Evolutionary conservation across 2,888 invertebrate genomes (phyloP).

Genomic region (Lordiphosa fenestrarum): DNA sequence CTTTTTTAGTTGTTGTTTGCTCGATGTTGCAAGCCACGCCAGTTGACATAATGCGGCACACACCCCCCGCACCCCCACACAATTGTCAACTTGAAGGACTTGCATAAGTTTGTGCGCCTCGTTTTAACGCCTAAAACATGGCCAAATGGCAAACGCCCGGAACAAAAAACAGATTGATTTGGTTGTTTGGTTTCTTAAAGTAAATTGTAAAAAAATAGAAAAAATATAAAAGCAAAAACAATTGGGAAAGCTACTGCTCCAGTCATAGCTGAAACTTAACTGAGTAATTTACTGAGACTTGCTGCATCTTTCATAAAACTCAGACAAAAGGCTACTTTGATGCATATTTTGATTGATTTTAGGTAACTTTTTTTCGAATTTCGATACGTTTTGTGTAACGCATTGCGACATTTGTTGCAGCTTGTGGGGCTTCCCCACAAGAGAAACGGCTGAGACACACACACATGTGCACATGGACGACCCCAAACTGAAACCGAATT

Average conservation of each 20-base stretch:
- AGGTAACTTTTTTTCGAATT: slow-evolving; percentile 21
- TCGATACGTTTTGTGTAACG: slow-evolving; percentile 36
- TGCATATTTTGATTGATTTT: too few species aligned
- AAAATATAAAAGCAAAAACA: too few species aligned
- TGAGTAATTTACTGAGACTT: background rate
- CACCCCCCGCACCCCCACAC: background rate
- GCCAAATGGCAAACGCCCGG: slow-evolving; percentile 12
- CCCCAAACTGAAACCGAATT: slow-evolving; percentile 54
- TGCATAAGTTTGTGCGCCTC: slow-evolving; percentile 2
- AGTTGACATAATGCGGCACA: slow-evolving; percentile 70
- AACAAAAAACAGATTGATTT: too few species aligned
- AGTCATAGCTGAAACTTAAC: background rate
- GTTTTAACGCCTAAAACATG: slow-evolving; percentile 5
- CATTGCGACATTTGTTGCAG: slow-evolving; percentile 28
- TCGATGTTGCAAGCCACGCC: slow-evolving; percentile 54
- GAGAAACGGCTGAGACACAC: slow-evolving; percentile 39
- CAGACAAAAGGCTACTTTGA: too few species aligned
- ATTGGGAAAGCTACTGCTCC: too few species aligned
- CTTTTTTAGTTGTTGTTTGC: slow-evolving; percentile 28
- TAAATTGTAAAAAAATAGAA: too few species aligned
- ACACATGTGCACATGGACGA: slow-evolving; percentile 28
- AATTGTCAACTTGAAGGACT: slow-evolving; percentile 5
- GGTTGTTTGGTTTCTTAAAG: too few species aligned
- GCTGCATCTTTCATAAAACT: too few species aligned
- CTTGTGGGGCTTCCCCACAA: slow-evolving; percentile 54